Percentiles rank a stretch among this genome's conserved stretches.
Conservation (phyloP, 2,888 invertebrate genomes). For the Amblyteles armatorius region DNA sequence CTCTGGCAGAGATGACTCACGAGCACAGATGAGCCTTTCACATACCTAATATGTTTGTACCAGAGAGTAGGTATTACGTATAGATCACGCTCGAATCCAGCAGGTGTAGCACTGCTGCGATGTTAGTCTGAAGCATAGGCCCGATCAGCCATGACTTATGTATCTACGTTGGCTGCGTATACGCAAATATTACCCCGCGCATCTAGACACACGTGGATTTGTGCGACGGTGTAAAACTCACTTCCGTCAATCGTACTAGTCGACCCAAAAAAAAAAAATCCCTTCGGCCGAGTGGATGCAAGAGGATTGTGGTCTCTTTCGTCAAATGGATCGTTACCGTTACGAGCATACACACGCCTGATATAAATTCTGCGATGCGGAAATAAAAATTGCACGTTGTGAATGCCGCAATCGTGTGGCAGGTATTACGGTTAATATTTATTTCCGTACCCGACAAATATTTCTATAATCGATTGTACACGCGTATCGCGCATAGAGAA, state of each 20-base stretch:
- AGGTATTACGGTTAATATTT: conserved; percentile 34
- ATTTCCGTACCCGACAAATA: conserved; percentile 31
- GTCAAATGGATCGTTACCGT: no score
- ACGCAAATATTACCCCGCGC: background rate
- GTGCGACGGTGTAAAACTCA: no score
- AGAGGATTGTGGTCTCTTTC: no score
- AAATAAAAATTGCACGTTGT: background rate
- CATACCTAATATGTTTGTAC: background rate
- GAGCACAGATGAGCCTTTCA: background rate
- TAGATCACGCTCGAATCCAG: background rate
- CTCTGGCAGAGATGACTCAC: background rate
- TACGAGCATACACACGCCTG: background rate
- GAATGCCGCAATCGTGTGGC: background rate
- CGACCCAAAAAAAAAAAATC: no score
- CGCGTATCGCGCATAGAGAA: background rate
- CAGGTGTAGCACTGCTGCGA: background rate
- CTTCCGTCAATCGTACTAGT: no score
- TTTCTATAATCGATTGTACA: conserved; percentile 39
- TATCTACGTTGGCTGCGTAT: background rate
- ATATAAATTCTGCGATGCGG: conserved; percentile 13
- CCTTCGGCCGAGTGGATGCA: no score
- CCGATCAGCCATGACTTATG: background rate
- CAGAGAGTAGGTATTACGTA: background rate
- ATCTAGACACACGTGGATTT: background rate
- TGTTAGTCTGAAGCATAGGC: background rate